Base-by-base conservation (phyloP, 2,113 vertebrate genomes). In the Colossoma macropomum region DNA sequence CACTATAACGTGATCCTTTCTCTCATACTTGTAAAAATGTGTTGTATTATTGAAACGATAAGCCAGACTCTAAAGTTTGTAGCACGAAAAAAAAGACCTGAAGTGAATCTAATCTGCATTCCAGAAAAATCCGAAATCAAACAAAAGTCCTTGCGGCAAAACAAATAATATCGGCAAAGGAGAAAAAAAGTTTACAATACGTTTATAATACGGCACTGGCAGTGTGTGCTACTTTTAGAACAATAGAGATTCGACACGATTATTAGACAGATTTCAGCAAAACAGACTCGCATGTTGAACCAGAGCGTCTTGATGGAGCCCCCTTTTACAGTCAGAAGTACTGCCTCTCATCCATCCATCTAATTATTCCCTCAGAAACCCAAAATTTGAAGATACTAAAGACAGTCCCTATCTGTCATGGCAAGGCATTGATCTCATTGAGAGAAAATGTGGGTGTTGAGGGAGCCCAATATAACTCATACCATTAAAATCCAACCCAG, bases 281-380 rank as follows among this genome's bases (percentile, higher is more conserved):
- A 91, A 91, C 92, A 92, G 88, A 86, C 88, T 81, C 76, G 81
- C 86, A 75, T 91, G 90, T 89, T 91, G 90, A 94, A 93, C 90
- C 89, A 87, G 85, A 91, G 86, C 88, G 90, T 92, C 88, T 82
- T 87, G 91, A 90, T 92, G 91, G 89, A 88, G 91, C 91, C 92
- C 87, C 88, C 80, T 87, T 87, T 74, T 85, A 77, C 91, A 92
- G 85, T 88, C 88, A 92, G 89, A 92, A 92, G 89, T 90, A 92
- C 91, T 91, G 93, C 92, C 89, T 93, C 92, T 94, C 92, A 93
- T 94, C 93, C 93, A 93, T 91, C 92, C 90, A 89, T 95, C 91
- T 95, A 95, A 95, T 95, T 95, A 94, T 94, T 95, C 94, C 94
- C 94, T 93, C 87, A 92, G 94, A 95, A 95, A 95, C 92, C 93